A percentile compares a stretch with the other conserved stretches of the same genome.
Conservation (phyloP, 2,888 invertebrate genomes). For the Phrixothrix hirtus region DNA sequence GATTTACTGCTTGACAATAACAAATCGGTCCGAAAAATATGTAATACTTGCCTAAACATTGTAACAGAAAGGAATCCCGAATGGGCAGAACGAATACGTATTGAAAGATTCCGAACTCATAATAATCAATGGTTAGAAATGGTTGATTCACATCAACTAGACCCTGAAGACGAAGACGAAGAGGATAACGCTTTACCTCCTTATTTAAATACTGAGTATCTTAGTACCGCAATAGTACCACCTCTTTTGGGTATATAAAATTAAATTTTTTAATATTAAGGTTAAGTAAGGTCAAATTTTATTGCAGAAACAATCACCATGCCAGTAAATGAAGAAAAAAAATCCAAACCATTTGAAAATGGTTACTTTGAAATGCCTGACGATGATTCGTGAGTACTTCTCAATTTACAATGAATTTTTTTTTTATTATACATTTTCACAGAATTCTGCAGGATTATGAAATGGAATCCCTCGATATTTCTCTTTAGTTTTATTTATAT, state of each 20-base stretch:
- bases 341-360: constrained; percentile 47
- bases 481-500: constrained; percentile 14
- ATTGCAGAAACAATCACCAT: constrained; percentile 45
- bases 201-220: constrained; percentile 72
- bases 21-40: constrained; percentile 88
- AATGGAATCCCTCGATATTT: constrained; percentile 46
- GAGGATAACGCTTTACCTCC: constrained; percentile 73
- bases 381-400: constrained; percentile 37
- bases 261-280: constrained; percentile 3
- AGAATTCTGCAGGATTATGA: constrained; percentile 50
- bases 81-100: constrained; percentile 92
- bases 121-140: constrained; percentile 98
- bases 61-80: constrained; percentile 89
- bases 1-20: constrained; percentile 98
- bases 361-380: constrained; percentile 48
- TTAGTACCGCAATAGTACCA: constrained; percentile 54
- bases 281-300: constrained; percentile 16
- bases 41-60: constrained; percentile 92
- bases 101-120: constrained; percentile 96
- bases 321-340: constrained; percentile 46
- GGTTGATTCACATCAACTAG: constrained; percentile 73
- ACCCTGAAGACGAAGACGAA: constrained; percentile 56
- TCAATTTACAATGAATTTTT: neutral
- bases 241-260: constrained; percentile 45
- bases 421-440: constrained; percentile 27